phyloP scores from a whole-genome alignment of 2,888 invertebrate species.

The Neoitamus cyanurus region DNA sequence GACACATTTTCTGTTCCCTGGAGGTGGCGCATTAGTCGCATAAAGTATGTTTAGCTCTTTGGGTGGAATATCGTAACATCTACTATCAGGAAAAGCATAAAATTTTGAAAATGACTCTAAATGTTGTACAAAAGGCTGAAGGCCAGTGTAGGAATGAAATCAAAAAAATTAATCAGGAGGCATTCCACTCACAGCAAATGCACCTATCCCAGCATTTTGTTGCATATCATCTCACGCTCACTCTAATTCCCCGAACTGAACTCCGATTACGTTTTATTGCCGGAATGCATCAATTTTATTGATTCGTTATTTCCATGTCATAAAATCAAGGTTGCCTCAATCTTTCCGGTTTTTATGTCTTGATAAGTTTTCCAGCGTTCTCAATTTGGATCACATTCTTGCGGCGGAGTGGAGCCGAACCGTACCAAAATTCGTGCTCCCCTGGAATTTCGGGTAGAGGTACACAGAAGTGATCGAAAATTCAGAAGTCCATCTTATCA shows the following conservation, averaged over 20 bases:
- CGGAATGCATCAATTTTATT: background rate
- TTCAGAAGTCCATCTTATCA: background rate
- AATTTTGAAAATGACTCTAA: too few species aligned
- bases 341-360: background rate
- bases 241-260: background rate
- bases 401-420: background rate
- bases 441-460: background rate
- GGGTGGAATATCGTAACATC: background rate
- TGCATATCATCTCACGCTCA: background rate
- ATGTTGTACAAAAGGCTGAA: too few species aligned
- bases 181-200: background rate
- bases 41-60: background rate
- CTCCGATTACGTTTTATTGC: background rate
- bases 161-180: background rate
- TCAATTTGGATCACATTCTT: background rate
- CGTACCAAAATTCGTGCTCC: background rate
- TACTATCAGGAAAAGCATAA: too few species aligned
- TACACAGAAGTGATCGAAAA: background rate
- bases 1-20: background rate
- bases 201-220: background rate
- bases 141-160: background rate
- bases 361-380: background rate
- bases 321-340: slow-evolving; percentile 13
- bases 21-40: background rate
- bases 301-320: background rate